Conservation (phyloP, 2,797 vertebrate genomes). For the Acrossocheilus fasciatus region DNA sequence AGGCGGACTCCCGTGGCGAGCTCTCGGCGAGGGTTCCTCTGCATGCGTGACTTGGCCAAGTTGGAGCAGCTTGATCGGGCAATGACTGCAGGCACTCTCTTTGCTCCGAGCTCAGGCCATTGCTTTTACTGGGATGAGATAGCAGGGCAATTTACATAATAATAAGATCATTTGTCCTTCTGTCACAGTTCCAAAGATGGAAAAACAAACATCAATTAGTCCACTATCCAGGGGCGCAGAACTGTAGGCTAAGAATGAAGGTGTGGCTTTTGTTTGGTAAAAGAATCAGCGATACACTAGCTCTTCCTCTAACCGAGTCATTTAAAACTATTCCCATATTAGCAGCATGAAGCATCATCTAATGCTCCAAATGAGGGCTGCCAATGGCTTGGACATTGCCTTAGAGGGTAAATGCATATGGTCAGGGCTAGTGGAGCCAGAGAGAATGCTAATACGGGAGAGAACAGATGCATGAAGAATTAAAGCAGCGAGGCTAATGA, state of each 20-base stretch:
- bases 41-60: slow-evolving; percentile 47
- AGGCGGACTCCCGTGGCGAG: slow-evolving; percentile 8
- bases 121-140: slow-evolving; percentile 55
- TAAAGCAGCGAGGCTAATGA: slow-evolving; percentile 45
- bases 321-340: slow-evolving; percentile 10
- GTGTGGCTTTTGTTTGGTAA: slow-evolving; percentile 31
- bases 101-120: slow-evolving; percentile 33
- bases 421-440: not conserved
- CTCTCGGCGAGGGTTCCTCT: slow-evolving; percentile 32
- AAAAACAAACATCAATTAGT: slow-evolving; percentile 62
- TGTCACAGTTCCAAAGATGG: slow-evolving; percentile 48
- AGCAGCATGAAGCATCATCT: not conserved
- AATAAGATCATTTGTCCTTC: slow-evolving; percentile 60
- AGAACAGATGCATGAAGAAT: slow-evolving; percentile 38
- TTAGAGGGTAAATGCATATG: slow-evolving; percentile 30
- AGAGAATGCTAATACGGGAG: slow-evolving; percentile 19
- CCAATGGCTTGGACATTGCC: not conserved
- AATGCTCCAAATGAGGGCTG: not conserved
- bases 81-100: slow-evolving; percentile 45
- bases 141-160: slow-evolving; percentile 59
- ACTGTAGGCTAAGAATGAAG: slow-evolving; percentile 16
- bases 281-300: not conserved
- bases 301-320: not conserved
- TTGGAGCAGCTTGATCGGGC: slow-evolving; percentile 29
- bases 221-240: slow-evolving; percentile 16